Conservation (phyloP, 2,888 invertebrate species). For the Crematogaster levior region DNA sequence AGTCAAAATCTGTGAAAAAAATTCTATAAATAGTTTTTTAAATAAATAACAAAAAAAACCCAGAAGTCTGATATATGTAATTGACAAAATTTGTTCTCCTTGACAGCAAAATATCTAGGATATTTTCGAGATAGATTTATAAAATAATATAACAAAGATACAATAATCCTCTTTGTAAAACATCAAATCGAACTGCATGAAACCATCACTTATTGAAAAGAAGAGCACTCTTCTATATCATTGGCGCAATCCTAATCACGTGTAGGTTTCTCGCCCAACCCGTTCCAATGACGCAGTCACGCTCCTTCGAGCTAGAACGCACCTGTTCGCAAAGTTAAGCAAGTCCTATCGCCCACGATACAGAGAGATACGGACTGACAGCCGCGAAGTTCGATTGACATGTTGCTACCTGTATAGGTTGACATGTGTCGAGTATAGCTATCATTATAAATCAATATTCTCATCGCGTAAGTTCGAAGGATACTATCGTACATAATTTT, state of each 20-base stretch:
- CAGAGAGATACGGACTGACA: conserved; percentile 27
- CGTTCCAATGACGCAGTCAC: conserved; percentile 59
- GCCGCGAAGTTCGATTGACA: conserved; percentile 39
- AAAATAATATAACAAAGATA: not conserved
- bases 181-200: not conserved
- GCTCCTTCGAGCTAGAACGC: conserved; percentile 62
- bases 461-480: conserved; percentile 15
- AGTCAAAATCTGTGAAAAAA: not conserved
- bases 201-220: not conserved
- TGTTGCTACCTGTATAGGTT: conserved; percentile 46
- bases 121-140: not conserved
- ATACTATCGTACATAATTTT: conserved; percentile 15
- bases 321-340: conserved; percentile 69
- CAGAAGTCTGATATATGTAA: not conserved
- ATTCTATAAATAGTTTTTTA: not conserved
- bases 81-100: not conserved
- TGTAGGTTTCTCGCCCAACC: conserved; percentile 72
- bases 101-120: not conserved
- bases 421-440: conserved; percentile 16
- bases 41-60: not conserved
- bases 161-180: not conserved
- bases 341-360: conserved; percentile 66
- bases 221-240: conserved; percentile 19
- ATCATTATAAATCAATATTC: conserved; percentile 45
- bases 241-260: conserved; percentile 73